Percentiles rank a stretch among this genome's conserved stretches.
These are phyloP conservation scores for Rhinichthys klamathensis DNA, from an alignment of 2,113 vertebrate species.

Conservation along the genomic window DNA sequence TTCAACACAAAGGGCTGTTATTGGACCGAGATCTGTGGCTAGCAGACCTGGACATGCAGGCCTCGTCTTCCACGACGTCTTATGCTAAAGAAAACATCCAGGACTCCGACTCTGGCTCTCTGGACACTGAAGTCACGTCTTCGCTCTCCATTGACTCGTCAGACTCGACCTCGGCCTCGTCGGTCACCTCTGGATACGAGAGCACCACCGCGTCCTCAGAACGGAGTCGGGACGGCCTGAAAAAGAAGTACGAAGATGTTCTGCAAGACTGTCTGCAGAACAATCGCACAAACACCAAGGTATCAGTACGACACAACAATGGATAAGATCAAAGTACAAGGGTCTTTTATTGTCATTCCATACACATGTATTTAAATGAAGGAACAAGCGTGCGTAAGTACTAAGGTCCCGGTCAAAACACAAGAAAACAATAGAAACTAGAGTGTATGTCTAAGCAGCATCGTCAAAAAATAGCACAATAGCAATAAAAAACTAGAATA, in stretches of 20 bases:
- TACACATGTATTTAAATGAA: too few relatives aligned
- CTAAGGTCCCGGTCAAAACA: too few relatives aligned
- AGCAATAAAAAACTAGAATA: too few relatives aligned
- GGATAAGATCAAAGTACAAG: too few relatives aligned
- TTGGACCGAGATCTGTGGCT: constrained; percentile 59
- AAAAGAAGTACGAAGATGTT: constrained; percentile 80
- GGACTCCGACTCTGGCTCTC: constrained; percentile 65
- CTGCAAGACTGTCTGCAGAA: constrained; percentile 82
- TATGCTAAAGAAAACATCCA: constrained; percentile 38
- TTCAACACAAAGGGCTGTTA: constrained; percentile 43
- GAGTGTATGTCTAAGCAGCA: too few relatives aligned
- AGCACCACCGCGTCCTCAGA: constrained; percentile 71
- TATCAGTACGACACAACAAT: neutral
- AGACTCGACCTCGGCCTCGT: constrained; percentile 75
- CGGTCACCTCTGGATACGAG: constrained; percentile 82
- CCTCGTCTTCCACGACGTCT: neutral
- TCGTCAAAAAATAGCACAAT: too few relatives aligned
- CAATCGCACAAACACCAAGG: constrained; percentile 80
- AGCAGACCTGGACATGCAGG: neutral
- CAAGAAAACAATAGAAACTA: too few relatives aligned
- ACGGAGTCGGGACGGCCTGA: constrained; percentile 76
- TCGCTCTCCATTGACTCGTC: constrained; percentile 59
- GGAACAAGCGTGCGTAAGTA: too few relatives aligned
- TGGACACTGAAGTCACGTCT: constrained; percentile 72
- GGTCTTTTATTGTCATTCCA: too few relatives aligned